Percentiles rank a stretch among this genome's conserved stretches.
phyloP scores from a whole-genome alignment of 2,797 vertebrate species.

The Esox masquinongy region DNA sequence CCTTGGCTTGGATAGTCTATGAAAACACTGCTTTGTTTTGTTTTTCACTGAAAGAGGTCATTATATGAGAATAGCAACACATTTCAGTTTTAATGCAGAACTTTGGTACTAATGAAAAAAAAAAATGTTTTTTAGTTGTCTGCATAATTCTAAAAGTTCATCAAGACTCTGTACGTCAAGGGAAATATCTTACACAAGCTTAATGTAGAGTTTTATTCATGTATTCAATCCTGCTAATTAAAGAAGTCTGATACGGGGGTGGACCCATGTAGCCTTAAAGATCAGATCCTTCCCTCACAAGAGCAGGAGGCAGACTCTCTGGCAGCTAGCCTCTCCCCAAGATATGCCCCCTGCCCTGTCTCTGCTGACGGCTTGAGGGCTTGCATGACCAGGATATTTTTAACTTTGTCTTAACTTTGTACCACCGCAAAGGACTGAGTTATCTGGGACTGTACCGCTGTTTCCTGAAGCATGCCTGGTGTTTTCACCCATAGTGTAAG shows the following conservation, averaged over 20 bases:
- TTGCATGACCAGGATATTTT: slow-evolving; percentile 44
- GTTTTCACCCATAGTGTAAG: not conserved
- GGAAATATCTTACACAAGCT: not conserved
- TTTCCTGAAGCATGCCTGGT: slow-evolving; percentile 35
- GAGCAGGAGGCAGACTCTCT: slow-evolving; percentile 27
- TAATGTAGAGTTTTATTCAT: not conserved
- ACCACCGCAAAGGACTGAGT: slow-evolving; percentile 36
- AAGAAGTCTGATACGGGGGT: slow-evolving; percentile 17
- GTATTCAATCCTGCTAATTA: slow-evolving; percentile 17
- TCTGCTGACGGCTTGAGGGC: slow-evolving; percentile 27
- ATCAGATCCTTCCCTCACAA: slow-evolving; percentile 17
- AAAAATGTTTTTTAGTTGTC: not conserved
- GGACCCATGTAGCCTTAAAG: slow-evolving; percentile 8
- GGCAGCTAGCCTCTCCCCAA: slow-evolving; percentile 3
- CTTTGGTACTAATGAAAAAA: not conserved
- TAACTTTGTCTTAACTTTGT: slow-evolving; percentile 40
- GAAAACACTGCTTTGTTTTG: not conserved
- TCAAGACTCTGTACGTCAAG: not conserved
- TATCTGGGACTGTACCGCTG: slow-evolving; percentile 14
- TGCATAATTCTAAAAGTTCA: not conserved
- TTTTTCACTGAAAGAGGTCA: not conserved
- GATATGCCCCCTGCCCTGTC: slow-evolving; percentile 11
- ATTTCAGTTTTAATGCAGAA: not conserved
- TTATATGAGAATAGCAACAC: not conserved
- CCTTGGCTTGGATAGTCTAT: not conserved